Percentiles rank a stretch among this genome's conserved stretches.
Evolutionary conservation across 2,888 invertebrate species (phyloP).

Genomic region (Leptogaster cylindrica): DNA sequence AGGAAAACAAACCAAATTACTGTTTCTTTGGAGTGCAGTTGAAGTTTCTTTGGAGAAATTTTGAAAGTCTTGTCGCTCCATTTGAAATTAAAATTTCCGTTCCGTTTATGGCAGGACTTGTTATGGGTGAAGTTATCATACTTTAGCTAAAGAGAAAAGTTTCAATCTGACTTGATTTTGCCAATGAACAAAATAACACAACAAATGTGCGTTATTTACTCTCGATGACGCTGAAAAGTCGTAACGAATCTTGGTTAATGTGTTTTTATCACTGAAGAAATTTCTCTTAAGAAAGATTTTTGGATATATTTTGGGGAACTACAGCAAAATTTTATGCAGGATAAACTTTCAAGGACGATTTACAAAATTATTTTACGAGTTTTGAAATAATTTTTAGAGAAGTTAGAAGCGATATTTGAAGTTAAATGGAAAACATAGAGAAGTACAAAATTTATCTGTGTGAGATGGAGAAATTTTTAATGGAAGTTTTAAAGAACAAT

Average conservation of each 20-base stretch:
- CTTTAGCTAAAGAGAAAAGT: conserved; percentile 29
- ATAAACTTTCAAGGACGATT: no score
- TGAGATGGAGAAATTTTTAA: no score
- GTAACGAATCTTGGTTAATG: conserved; percentile 7
- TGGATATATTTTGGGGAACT: no score
- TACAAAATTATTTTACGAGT: no score
- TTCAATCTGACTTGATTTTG: conserved; percentile 28
- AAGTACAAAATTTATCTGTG: no score
- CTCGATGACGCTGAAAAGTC: background rate
- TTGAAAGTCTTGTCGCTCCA: no score
- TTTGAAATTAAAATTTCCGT: conserved; percentile 32
- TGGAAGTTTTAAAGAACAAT: no score
- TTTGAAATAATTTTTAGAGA: no score
- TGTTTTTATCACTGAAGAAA: background rate
- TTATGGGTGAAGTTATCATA: conserved; percentile 34
- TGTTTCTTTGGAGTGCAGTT: conserved; percentile 1
- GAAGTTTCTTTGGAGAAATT: background rate
- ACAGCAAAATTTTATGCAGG: no score
- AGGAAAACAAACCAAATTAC: background rate
- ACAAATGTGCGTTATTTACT: conserved; percentile 21
- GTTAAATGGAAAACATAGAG: no score
- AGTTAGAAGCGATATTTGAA: no score
- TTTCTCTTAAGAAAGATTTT: no score
- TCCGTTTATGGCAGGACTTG: conserved; percentile 25
- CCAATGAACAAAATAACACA: conserved; percentile 33